Evolutionary conservation across 2,888 invertebrate genomes (phyloP).

Genomic region (Aspidiotus rigidus): DNA sequence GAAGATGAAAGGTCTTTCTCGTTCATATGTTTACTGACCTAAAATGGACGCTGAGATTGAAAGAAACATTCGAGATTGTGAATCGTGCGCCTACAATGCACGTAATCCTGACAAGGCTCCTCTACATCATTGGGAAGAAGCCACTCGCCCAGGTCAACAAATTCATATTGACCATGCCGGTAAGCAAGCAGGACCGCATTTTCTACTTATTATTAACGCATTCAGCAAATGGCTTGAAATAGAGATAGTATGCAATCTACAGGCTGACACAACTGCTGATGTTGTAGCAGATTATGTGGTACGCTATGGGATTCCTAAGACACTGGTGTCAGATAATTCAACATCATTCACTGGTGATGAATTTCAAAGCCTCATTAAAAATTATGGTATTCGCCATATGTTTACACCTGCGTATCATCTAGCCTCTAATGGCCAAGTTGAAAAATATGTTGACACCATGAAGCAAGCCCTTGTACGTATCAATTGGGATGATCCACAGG

Average conservation of each 20-base stretch:
- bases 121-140: not conserved
- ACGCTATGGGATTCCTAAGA: constrained; percentile 12
- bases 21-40: constrained; percentile 1
- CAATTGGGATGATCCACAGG: not conserved
- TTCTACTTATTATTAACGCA: not conserved
- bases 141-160: not conserved
- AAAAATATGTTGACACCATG: constrained; percentile 6
- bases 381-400: not conserved
- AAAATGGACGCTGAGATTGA: constrained; percentile 4
- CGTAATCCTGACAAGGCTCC: not conserved
- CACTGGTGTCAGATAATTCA: constrained; percentile 20
- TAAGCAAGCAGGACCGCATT: not conserved
- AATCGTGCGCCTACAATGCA: not conserved
- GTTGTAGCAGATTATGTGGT: constrained; percentile 12
- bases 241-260: not conserved
- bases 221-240: not conserved
- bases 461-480: not conserved
- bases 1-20: not conserved
- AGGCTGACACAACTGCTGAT: constrained; percentile 3
- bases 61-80: not conserved
- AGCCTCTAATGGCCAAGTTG: constrained; percentile 13
- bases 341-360: constrained; percentile 7
- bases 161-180: constrained; percentile 5
- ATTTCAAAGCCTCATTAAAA: not conserved
- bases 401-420: constrained; percentile 5